Evolutionary conservation across 2,888 invertebrate genomes (phyloP), one percentile per base, ranked within the genome.

Genomic region (Bedellia somnulentella): DNA sequence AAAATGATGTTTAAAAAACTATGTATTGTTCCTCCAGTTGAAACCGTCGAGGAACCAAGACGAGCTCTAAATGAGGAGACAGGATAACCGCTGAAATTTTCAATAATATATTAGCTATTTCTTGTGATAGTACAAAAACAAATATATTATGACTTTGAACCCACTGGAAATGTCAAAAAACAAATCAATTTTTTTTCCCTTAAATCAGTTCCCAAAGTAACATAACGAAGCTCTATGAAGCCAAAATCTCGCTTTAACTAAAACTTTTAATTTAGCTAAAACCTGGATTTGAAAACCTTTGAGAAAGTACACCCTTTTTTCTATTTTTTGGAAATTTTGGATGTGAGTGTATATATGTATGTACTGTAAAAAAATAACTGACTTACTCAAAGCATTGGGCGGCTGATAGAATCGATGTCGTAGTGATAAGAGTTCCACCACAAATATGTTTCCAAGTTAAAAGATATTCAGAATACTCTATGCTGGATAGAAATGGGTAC

Each of bases 51-150:
- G 14, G 40, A 37, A 16, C 46, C 62, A 6, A 61, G 44, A 0
- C 29, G 37, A 2, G 52, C 57, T 3, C 47, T 51, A 58, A 59
- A 61, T 2, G 4, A 3, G 3, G 21, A 14, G 4, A 28, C 15
- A 5, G n/a, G 11, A 15, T 23, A 11, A 11, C 31, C 30, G 16
- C 33, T 34, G 27, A 16, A n/a, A n/a, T n/a, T n/a, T n/a, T n/a
- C n/a, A n/a, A n/a, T n/a, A n/a, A n/a, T n/a, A n/a, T n/a, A n/a
- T n/a, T n/a, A n/a, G n/a, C n/a, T n/a, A n/a, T n/a, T n/a, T n/a
- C n/a, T n/a, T n/a, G n/a, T n/a, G n/a, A n/a, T n/a, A n/a, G n/a
- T n/a, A n/a, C n/a, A n/a, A n/a, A n/a, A n/a, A n/a, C n/a, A n/a
- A n/a, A n/a, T n/a, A n/a, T n/a, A n/a, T n/a, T n/a, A n/a, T n/a